Evolutionary conservation across 2,888 invertebrate species (phyloP).

Genomic region (Acanthosepion lycidas): DNA sequence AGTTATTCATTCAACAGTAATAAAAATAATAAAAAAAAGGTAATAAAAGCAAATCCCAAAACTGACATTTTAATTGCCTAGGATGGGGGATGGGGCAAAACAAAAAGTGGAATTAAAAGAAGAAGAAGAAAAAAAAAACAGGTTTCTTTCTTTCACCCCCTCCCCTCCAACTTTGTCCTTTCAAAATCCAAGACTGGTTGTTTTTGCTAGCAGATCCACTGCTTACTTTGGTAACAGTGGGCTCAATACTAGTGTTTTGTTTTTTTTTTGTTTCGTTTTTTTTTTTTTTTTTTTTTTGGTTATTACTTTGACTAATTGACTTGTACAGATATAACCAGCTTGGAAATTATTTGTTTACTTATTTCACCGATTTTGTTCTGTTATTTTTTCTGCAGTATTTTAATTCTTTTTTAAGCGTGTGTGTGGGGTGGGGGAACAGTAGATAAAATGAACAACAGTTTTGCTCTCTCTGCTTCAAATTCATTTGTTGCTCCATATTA

Average conservation of each 20-base stretch:
- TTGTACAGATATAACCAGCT: conserved; percentile 1
- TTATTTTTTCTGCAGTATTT: background rate
- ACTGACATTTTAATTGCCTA: background rate
- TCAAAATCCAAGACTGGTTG: conserved; percentile 20
- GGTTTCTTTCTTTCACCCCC: background rate
- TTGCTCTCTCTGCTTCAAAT: background rate
- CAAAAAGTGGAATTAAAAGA: no score
- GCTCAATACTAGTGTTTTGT: background rate
- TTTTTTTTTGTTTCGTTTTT: background rate
- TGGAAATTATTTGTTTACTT: background rate
- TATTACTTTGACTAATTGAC: background rate
- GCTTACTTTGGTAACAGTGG: background rate
- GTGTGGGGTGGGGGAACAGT: background rate
- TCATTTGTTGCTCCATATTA: conserved; percentile 6
- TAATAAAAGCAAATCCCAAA: background rate
- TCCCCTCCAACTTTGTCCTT: background rate
- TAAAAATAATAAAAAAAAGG: background rate
- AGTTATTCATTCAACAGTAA: no score
- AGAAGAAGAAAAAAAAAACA: background rate
- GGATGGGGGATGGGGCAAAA: background rate
- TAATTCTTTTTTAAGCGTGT: background rate
- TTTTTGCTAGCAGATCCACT: conserved; percentile 22
- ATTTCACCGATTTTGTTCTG: background rate
- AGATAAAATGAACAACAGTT: background rate
- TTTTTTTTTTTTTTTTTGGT: background rate